phyloP scores from a whole-genome alignment of 2,797 vertebrate species.

The Sarcoramphus papa region DNA sequence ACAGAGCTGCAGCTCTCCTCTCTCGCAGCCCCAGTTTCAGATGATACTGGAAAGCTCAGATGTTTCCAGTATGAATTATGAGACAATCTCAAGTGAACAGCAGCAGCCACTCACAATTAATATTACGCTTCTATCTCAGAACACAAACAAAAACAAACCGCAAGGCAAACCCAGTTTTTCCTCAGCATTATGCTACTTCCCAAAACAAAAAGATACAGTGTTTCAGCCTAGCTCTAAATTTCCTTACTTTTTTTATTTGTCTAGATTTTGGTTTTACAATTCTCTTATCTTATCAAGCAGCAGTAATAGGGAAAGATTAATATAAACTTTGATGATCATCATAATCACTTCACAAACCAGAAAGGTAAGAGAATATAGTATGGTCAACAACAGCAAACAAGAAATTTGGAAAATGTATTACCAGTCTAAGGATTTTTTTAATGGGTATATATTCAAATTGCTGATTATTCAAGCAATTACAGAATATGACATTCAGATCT shows the following conservation, averaged over 20 bases:
- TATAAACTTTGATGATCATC: not conserved
- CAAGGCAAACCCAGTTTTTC: not conserved
- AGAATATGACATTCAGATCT: conserved; percentile 11
- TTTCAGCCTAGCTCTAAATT: not conserved
- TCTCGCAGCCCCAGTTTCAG: not conserved
- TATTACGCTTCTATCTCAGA: not conserved
- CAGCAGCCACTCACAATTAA: not conserved
- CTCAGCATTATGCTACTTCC: not conserved
- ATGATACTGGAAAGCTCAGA: not conserved
- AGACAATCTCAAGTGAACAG: not conserved
- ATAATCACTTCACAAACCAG: not conserved
- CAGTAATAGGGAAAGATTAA: not conserved
- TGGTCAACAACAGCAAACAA: not conserved
- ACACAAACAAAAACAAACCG: not conserved
- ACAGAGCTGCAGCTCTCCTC: not conserved
- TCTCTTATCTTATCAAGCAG: not conserved
- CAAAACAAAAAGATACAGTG: not conserved
- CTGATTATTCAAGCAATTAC: conserved; percentile 23
- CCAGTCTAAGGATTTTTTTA: not conserved
- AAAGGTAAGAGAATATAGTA: not conserved
- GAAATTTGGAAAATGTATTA: not conserved
- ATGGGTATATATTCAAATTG: not conserved
- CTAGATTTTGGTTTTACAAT: not conserved
- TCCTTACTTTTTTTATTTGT: not conserved
- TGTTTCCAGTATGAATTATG: not conserved